Percentiles rank a stretch among this genome's conserved stretches.
Conservation (phyloP, 2,888 invertebrate species). For the Petrophora chlorosata region DNA sequence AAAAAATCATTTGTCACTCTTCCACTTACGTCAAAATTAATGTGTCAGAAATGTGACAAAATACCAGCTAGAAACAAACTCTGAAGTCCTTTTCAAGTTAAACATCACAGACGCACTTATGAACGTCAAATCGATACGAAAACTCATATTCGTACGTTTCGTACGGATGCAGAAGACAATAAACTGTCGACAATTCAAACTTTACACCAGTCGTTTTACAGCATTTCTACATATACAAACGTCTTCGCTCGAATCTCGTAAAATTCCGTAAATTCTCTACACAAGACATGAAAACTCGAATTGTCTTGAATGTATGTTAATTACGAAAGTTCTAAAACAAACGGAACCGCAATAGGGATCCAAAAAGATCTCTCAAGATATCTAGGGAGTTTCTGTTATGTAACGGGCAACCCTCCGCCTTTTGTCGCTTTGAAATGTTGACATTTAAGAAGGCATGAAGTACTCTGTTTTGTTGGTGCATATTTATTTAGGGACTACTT, state of each 20-base stretch:
- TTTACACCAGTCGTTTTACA: slow-evolving; percentile 4
- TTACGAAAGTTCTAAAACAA: slow-evolving; percentile 20
- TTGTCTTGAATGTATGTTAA: slow-evolving; percentile 22
- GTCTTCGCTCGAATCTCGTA: background rate
- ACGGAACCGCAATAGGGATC: slow-evolving; percentile 14
- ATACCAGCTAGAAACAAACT: too few relatives aligned
- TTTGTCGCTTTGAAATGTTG: too few relatives aligned
- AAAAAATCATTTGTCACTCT: too few relatives aligned
- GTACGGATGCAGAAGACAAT: background rate
- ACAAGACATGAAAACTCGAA: slow-evolving; percentile 20
- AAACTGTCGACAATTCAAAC: background rate
- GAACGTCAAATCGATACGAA: background rate
- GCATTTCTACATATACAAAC: background rate
- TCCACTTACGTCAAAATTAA: too few relatives aligned
- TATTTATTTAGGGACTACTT: too few relatives aligned
- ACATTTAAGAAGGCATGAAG: too few relatives aligned
- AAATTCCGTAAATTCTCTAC: slow-evolving; percentile 16
- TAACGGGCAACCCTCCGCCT: too few relatives aligned
- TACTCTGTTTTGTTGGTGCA: too few relatives aligned
- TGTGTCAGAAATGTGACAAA: too few relatives aligned
- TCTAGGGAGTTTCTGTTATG: slow-evolving; percentile 5
- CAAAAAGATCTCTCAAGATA: slow-evolving; percentile 21
- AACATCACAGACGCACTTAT: background rate
- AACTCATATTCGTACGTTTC: background rate
- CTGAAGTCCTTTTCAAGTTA: background rate